Evolutionary conservation across 1,140 invertebrate genomes (phyloP).

Genomic region (Panulirus ornatus): DNA sequence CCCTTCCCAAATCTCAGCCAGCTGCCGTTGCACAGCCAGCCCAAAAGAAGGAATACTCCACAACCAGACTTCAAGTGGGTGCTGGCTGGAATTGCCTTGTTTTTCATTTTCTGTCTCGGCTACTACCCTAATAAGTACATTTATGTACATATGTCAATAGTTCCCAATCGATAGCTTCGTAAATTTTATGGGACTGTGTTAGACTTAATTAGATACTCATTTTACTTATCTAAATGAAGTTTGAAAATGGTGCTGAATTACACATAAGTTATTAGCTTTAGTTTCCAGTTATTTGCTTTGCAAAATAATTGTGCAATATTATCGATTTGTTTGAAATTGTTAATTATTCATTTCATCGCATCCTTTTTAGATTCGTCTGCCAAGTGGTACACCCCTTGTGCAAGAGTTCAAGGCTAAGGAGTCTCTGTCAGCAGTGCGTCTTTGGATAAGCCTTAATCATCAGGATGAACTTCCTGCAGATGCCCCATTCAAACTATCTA

Average conservation of each 20-base stretch:
- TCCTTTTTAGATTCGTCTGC: slow-evolving; percentile 82
- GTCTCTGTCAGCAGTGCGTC: slow-evolving; percentile 90
- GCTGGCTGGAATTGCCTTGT: background rate
- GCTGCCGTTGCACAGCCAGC: slow-evolving; percentile 76
- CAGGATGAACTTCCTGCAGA: slow-evolving; percentile 80
- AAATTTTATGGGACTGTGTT: too few species aligned
- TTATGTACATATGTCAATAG: too few species aligned
- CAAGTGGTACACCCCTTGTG: slow-evolving; percentile 84
- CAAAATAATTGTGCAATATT: too few species aligned
- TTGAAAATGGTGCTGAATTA: too few species aligned
- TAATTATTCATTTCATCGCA: background rate
- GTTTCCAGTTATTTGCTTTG: too few species aligned
- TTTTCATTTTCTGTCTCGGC: too few species aligned
- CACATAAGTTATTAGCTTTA: too few species aligned
- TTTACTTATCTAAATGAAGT: too few species aligned
- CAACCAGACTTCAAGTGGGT: slow-evolving; percentile 84
- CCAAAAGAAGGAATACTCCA: slow-evolving; percentile 80
- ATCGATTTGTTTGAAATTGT: too few species aligned
- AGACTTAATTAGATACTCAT: too few species aligned
- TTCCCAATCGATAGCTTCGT: too few species aligned
- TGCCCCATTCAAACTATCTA: slow-evolving; percentile 88
- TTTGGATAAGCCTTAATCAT: slow-evolving; percentile 89
- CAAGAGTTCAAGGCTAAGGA: slow-evolving; percentile 92
- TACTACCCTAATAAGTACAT: too few species aligned
- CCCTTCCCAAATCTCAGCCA: slow-evolving; percentile 30